These are phyloP conservation scores for Sinhomidia bicolor DNA, from an alignment of 2,888 invertebrate species.

Conservation along the genomic window DNA sequence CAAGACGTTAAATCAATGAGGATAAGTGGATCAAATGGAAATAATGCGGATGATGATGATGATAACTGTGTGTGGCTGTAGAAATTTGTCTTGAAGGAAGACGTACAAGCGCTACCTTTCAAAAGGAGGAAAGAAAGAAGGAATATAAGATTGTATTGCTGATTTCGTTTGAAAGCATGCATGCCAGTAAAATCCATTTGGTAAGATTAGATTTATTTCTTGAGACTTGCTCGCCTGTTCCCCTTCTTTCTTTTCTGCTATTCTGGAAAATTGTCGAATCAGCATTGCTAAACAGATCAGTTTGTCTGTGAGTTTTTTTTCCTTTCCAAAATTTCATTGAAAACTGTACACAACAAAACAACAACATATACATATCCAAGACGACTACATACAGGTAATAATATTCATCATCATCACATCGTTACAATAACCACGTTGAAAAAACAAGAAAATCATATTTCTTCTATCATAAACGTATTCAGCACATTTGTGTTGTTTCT, in stretches of 20 bases:
- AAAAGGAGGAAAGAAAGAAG: neutral
- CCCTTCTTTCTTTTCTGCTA: neutral
- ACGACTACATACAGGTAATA: neutral
- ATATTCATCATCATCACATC: neutral
- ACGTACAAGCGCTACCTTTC: neutral
- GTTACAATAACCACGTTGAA: conserved; percentile 17
- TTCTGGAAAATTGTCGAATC: neutral
- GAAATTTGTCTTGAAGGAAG: no score
- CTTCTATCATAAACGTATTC: neutral
- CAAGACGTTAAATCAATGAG: conserved; percentile 33
- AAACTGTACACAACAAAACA: no score
- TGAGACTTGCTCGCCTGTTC: neutral
- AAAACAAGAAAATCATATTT: conserved; percentile 17
- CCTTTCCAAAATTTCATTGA: conserved; percentile 4
- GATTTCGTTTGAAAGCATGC: neutral
- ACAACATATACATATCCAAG: conserved; percentile 1
- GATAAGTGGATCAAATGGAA: conserved; percentile 66
- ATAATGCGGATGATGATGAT: conserved; percentile 7
- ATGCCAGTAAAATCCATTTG: conserved; percentile 30
- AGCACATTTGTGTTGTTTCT: no score
- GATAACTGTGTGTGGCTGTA: neutral
- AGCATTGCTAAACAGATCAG: neutral
- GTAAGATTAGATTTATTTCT: conserved; percentile 32
- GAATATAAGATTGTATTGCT: neutral
- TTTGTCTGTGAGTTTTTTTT: neutral